These are phyloP conservation scores for Alloscopus bannaensis DNA, from an alignment of 2,888 invertebrate genomes.

Conservation along the genomic window DNA sequence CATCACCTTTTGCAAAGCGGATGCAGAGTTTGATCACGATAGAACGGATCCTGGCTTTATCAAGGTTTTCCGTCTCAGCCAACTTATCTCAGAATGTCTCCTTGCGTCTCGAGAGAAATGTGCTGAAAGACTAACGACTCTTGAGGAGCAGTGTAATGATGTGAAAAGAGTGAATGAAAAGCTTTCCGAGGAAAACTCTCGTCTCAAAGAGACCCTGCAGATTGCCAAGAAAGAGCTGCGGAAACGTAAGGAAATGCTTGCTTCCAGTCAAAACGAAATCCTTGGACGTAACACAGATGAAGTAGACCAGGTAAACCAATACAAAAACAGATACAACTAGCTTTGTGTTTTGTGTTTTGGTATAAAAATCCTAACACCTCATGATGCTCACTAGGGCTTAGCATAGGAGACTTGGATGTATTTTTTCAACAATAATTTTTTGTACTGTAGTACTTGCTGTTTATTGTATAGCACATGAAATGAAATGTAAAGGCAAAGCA, in stretches of 20 bases:
- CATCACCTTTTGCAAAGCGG: slow-evolving; percentile 68
- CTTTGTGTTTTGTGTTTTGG: no score
- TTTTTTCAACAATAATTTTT: no score
- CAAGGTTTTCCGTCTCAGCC: slow-evolving; percentile 69
- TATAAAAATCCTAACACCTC: no score
- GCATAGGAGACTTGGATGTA: no score
- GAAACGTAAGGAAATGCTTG: slow-evolving; percentile 66
- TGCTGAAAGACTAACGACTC: slow-evolving; percentile 37
- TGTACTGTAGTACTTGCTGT: no score
- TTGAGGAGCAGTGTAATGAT: slow-evolving; percentile 35
- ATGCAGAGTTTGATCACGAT: slow-evolving; percentile 65
- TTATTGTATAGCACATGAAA: no score
- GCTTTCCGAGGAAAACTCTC: slow-evolving; percentile 56
- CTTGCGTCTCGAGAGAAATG: slow-evolving; percentile 43
- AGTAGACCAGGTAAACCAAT: slow-evolving; percentile 61
- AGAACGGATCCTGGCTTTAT: slow-evolving; percentile 67
- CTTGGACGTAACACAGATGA: slow-evolving; percentile 66
- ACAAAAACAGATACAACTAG: no score
- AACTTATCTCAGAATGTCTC: slow-evolving; percentile 67
- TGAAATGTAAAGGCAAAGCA: no score
- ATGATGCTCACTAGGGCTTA: no score
- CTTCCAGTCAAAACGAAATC: slow-evolving; percentile 61
- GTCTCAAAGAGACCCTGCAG: slow-evolving; percentile 60
- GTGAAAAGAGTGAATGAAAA: slow-evolving; percentile 54
- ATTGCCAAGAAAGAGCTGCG: slow-evolving; percentile 66